Percentiles rank a stretch among this genome's conserved stretches.
Conservation (phyloP, 2,888 invertebrate genomes). For the Tigriopus californicus region DNA sequence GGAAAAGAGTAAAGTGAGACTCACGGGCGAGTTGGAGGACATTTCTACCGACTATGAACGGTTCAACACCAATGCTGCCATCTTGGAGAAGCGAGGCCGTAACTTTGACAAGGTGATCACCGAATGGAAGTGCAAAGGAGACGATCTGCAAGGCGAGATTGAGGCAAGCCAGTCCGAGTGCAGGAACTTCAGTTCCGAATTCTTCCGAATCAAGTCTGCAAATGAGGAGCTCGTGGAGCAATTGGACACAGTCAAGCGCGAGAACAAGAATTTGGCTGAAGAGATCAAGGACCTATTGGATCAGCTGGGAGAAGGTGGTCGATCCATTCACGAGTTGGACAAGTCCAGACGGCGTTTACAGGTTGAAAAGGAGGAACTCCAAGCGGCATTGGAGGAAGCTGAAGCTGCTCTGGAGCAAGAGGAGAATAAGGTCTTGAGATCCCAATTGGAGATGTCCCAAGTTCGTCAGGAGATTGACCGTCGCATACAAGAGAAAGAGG, state of each 20-base stretch:
- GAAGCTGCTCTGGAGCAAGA: constrained; percentile 13
- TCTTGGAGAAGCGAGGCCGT: constrained; percentile 32
- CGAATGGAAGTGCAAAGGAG: constrained; percentile 9
- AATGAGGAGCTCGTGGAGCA: constrained; percentile 10
- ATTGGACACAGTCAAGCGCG: constrained; percentile 13
- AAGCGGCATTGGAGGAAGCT: constrained; percentile 12
- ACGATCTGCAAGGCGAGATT: constrained; percentile 9
- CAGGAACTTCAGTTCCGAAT: constrained; percentile 14
- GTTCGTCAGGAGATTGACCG: constrained; percentile 15
- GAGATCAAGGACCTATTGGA: constrained; percentile 30
- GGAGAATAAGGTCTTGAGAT: constrained; percentile 12
- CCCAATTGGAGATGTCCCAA: constrained; percentile 14
- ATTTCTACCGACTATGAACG: constrained; percentile 29
- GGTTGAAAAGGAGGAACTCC: constrained; percentile 16
- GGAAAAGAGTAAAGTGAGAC: constrained; percentile 27
- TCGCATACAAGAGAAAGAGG: constrained; percentile 11
- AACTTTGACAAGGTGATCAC: constrained; percentile 31
- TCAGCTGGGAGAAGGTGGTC: constrained; percentile 28
- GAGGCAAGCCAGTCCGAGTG: constrained; percentile 9
- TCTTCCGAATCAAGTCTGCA: constrained; percentile 11
- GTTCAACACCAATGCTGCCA: constrained; percentile 36
- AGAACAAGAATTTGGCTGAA: constrained; percentile 23
- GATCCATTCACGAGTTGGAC: constrained; percentile 22
- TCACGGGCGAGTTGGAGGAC: constrained; percentile 37
- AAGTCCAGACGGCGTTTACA: constrained; percentile 7